Percentiles rank a stretch among this genome's conserved stretches.
These are phyloP conservation scores for Chromoteleia sp. DNA, from an alignment of 2,888 invertebrate genomes.

Conservation along the genomic window DNA sequence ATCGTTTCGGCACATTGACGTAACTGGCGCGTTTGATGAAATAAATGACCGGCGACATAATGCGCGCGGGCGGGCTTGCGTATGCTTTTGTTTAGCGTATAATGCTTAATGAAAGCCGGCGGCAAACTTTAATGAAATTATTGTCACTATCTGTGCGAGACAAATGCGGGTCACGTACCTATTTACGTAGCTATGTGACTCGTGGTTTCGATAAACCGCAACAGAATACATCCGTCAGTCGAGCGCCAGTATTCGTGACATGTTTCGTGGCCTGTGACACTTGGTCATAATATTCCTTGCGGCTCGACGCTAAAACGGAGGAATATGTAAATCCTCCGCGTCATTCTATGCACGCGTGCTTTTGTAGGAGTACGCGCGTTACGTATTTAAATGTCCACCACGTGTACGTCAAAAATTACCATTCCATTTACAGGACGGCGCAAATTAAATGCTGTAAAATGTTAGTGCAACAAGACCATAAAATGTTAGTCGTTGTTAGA, in stretches of 20 bases:
- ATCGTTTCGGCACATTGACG: constrained; percentile 22
- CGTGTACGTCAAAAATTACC: constrained; percentile 59
- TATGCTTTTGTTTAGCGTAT: constrained; percentile 56
- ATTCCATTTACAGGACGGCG: constrained; percentile 59
- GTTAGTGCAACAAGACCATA: constrained; percentile 29
- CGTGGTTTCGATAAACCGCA: constrained; percentile 74
- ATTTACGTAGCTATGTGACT: constrained; percentile 76
- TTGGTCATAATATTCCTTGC: constrained; percentile 69
- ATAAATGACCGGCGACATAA: constrained; percentile 55
- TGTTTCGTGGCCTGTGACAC: constrained; percentile 70
- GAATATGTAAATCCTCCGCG: constrained; percentile 58
- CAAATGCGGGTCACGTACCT: constrained; percentile 75
- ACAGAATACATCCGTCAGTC: constrained; percentile 74
- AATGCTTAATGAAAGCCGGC: constrained; percentile 65
- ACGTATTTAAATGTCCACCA: constrained; percentile 48
- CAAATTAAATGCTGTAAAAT: constrained; percentile 62
- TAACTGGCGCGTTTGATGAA: constrained; percentile 43
- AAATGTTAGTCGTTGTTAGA: constrained; percentile 45
- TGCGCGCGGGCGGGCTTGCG: constrained; percentile 14
- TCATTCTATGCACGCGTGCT: constrained; percentile 36
- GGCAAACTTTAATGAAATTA: constrained; percentile 68
- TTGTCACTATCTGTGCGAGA: constrained; percentile 67
- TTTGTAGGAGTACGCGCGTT: constrained; percentile 18
- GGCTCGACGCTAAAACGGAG: constrained; percentile 50
- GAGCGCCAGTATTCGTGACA: constrained; percentile 71